Percentiles rank a stretch among this genome's conserved stretches.
These are phyloP conservation scores for Thalassarche chlororhynchos DNA, from an alignment of 2,113 vertebrate genomes.

Conservation along the genomic window DNA sequence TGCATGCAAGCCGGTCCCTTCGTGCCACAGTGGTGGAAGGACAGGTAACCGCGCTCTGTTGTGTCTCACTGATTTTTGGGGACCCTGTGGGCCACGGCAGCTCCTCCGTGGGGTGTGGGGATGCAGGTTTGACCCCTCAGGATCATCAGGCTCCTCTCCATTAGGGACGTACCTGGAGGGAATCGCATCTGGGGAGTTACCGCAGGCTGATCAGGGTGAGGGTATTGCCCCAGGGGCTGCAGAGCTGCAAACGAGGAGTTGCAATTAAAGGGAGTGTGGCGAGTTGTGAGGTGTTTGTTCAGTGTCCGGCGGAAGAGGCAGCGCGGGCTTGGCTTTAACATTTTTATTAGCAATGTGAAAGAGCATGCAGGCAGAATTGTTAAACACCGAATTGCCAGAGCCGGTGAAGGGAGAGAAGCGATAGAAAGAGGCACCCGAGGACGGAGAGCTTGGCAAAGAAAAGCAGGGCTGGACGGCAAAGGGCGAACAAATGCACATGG, in stretches of 20 bases:
- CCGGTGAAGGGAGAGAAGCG: not conserved
- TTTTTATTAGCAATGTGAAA: not conserved
- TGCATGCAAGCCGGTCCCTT: not conserved
- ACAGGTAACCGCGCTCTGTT: not conserved
- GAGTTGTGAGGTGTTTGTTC: not conserved
- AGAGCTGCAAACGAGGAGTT: not conserved
- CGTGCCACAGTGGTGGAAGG: rapidly evolving
- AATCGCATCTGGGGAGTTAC: not conserved
- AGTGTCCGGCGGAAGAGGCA: not conserved
- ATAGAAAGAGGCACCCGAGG: not conserved
- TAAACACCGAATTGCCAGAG: not conserved
- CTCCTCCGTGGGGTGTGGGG: not conserved
- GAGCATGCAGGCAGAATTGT: not conserved
- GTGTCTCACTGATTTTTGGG: not conserved
- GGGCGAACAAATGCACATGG: not conserved
- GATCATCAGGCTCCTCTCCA: not conserved
- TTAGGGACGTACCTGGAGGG: not conserved
- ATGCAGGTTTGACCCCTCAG: not conserved
- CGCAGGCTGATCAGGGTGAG: not conserved
- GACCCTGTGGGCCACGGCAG: rapidly evolving
- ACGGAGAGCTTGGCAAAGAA: not conserved
- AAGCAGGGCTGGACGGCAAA: not conserved
- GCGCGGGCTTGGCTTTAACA: not conserved
- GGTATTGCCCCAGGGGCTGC: not conserved
- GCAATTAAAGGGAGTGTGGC: not conserved